These are phyloP conservation scores for Eunapius fragilis DNA, from an alignment of 37 sponge, comb jelly and placozoan species.

Conservation along the genomic window DNA sequence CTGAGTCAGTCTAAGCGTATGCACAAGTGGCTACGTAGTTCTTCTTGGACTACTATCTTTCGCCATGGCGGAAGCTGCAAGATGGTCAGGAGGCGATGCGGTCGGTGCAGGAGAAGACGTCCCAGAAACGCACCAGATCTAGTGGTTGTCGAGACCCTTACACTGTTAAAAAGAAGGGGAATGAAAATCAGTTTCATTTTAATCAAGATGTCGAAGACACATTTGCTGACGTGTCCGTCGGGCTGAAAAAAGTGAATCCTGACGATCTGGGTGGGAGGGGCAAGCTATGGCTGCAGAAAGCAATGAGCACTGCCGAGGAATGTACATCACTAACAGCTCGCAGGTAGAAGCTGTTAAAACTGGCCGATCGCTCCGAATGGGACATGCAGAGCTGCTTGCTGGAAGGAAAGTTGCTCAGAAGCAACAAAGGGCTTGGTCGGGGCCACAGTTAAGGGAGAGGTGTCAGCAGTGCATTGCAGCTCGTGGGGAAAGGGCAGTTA, in stretches of 20 bases:
- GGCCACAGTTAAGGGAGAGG: not conserved
- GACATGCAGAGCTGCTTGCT: not conserved
- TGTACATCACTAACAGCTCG: not conserved
- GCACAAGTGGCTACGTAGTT: too few relatives aligned
- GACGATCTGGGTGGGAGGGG: not conserved
- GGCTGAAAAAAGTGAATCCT: too few relatives aligned
- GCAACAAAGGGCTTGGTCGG: not conserved
- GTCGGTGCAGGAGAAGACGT: too few relatives aligned
- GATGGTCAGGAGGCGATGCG: too few relatives aligned
- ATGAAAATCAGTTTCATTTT: not conserved
- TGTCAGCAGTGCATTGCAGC: not conserved
- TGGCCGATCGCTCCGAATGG: slow-evolving; percentile 7
- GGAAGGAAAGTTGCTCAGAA: not conserved
- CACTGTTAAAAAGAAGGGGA: not conserved
- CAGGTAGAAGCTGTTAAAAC: slow-evolving; percentile 5
- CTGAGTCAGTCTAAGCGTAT: too few relatives aligned
- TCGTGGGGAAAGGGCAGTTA: not conserved
- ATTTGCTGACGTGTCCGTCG: not conserved
- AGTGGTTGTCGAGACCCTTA: too few relatives aligned
- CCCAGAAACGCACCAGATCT: too few relatives aligned
- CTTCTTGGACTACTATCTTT: too few relatives aligned
- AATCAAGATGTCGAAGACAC: not conserved
- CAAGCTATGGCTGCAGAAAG: not conserved
- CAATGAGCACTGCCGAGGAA: slow-evolving; percentile 4
- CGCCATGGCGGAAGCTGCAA: too few relatives aligned